Evolutionary conservation across 2,113 vertebrate species (phyloP).

Genomic region (Dasyprocta punctata): DNA sequence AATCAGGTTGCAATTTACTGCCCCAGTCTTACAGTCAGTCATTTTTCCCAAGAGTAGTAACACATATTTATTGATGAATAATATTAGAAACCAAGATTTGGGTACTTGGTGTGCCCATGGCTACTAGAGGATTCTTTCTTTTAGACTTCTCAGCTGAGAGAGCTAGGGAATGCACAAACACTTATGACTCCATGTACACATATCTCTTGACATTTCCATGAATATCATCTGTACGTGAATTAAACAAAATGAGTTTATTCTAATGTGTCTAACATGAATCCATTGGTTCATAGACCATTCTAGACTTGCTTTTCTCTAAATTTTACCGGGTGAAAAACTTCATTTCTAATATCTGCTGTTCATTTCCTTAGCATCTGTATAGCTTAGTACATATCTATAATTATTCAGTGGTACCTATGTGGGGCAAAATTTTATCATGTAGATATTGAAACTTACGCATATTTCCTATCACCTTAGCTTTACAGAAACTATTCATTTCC

Average conservation of each 20-base stretch:
- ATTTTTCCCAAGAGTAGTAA: background rate
- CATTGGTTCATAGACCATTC: background rate
- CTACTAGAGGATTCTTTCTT: background rate
- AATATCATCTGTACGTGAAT: background rate
- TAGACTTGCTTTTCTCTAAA: background rate
- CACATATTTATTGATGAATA: background rate
- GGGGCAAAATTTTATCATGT: background rate
- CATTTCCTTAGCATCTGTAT: background rate
- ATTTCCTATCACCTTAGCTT: background rate
- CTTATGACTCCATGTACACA: too few species aligned
- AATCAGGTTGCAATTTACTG: background rate
- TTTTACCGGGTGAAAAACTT: background rate
- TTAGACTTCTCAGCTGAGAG: background rate
- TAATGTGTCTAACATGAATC: background rate
- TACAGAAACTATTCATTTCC: background rate
- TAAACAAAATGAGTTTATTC: background rate
- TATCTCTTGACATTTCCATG: background rate
- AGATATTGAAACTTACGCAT: background rate
- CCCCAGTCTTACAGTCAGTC: background rate
- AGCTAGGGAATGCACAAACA: too few species aligned
- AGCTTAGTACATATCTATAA: background rate
- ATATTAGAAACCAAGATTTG: background rate
- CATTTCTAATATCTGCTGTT: background rate
- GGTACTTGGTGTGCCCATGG: background rate
- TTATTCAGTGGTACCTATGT: background rate